Evolutionary conservation across 2,113 vertebrate genomes (phyloP), one percentile per base, ranked within the genome.

Genomic region (Bubo scandiacus): DNA sequence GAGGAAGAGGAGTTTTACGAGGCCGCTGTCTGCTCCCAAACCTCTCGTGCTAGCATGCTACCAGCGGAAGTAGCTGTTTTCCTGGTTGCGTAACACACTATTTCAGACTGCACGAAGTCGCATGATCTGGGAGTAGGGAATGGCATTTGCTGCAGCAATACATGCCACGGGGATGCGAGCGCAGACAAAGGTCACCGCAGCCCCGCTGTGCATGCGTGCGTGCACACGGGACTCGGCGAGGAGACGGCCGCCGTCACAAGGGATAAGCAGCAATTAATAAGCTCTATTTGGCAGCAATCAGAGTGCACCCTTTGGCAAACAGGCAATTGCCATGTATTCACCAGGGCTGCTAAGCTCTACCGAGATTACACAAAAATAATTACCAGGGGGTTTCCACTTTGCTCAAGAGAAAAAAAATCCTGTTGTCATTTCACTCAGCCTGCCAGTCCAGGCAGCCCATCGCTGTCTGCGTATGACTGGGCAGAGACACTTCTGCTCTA

Each of bases 211-310:
- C 27, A 1, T 19, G 20, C 80, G 18, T 21, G 73, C 32, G 9
- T 5, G 8, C 12, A 36, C 45, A 2, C 10, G 1, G 71, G 73
- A 47, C 59, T 8, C 12, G 0, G 81, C 8, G 2, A 67, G 73
- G 90, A 93, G 73, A 26, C 11, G 11, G 52, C 88, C 2, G 1
- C 74, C 25, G 11, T 63, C 65, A 6, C 72, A 4, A 2, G 47
- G 59, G 82, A 73, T 17, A 78, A 90, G 65, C 72, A 57, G 72
- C 47, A 81, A 92, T 92, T 91, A 92, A 95, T 86, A 36, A 96
- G 68, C 91, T 95, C 95, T 75, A 15, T 36, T 88, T 94, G 95
- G 91, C 95, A 97, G 86, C 85, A 22, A 36, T 55, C 30, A 4
- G 79, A 52, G 49, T 1, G 1, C 29, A 27, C 73, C 91, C 92